Evolutionary conservation across 2,113 vertebrate genomes (phyloP), one percentile per base, ranked within the genome.

Genomic region (Carettochelys insculpta): DNA sequence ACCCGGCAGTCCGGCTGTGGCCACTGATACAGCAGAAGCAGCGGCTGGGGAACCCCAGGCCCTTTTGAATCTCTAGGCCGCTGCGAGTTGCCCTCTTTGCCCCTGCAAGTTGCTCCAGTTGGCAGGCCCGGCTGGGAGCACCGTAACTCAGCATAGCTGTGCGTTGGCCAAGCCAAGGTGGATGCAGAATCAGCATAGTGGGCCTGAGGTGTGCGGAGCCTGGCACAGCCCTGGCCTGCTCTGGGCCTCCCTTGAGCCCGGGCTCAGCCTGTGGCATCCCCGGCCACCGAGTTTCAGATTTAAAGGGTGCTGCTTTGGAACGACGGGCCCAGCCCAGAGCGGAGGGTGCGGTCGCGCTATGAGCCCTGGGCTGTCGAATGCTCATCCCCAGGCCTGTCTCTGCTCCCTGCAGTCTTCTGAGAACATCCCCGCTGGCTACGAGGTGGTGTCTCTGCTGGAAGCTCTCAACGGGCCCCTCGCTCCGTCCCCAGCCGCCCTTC

Each of bases 381-480:
- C 65, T 68, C 34, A 45, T 61, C 89, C 68, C 89, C 76, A 88
- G 58, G 34, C 80, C 53, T 75, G 20, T 94, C 76, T 92, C 77
- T 77, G 38, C 9, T 94, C 84, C 87, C 90, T 27, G 12, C 80
- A 99, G 99, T 98, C 99, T 43, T 99, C 99, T 0, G 99, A 99
- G 97, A 98, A 99, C 96, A 98, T 99, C 85, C 99, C 99, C 8
- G 98, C 98, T 0, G 99, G 99, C 1, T 99, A 99, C 0, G 99
- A 99, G 95, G 99, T 98, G 12, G 99, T 99, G 65, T 99, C 99
- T 0, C 98, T 99, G 43, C 97, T 99, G 96, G 99, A 99, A 94
- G 99, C 99, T 3, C 97, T 99, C 95, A 99, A 99, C 0, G 99
- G 99, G 34, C 99, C 99, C 0, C 98, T 99, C 83, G 98, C 96